Conservation (phyloP, 2,113 vertebrate genomes). For the Pollachius pollachius region DNA sequence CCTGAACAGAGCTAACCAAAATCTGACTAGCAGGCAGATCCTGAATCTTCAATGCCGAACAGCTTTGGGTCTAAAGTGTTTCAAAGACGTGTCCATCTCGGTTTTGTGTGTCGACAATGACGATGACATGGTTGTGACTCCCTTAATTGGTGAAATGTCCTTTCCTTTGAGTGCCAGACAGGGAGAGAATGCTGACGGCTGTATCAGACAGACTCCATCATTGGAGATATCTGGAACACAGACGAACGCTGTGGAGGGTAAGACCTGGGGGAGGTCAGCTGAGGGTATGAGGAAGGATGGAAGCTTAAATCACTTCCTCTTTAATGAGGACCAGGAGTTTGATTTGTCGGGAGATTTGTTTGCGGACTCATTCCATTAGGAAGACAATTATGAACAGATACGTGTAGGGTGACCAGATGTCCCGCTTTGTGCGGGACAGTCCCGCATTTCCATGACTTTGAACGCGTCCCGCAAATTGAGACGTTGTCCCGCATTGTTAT, state of each 20-base stretch:
- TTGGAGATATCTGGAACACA: background rate
- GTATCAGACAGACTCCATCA: background rate
- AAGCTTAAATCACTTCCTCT: no score
- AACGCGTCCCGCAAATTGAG: no score
- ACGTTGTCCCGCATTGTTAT: no score
- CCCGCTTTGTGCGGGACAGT: no score
- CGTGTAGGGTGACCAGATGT: no score
- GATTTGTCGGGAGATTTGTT: constrained; percentile 68
- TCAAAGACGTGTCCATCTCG: constrained; percentile 5
- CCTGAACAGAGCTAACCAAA: background rate
- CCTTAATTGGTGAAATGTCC: constrained; percentile 22
- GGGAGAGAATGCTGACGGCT: background rate
- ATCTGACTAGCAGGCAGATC: background rate
- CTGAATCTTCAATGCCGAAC: background rate
- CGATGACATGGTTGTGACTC: no score
- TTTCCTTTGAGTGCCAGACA: background rate
- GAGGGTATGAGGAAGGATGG: no score
- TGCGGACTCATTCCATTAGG: constrained; percentile 38
- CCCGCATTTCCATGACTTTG: no score
- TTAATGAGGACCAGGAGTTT: constrained; percentile 28
- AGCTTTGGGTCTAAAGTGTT: background rate
- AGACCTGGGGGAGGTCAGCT: no score
- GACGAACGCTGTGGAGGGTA: background rate
- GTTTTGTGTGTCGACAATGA: background rate
- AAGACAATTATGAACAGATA: background rate